Conservation (phyloP, 1,140 invertebrate genomes). For the Zaprionus kolodkinae region DNA sequence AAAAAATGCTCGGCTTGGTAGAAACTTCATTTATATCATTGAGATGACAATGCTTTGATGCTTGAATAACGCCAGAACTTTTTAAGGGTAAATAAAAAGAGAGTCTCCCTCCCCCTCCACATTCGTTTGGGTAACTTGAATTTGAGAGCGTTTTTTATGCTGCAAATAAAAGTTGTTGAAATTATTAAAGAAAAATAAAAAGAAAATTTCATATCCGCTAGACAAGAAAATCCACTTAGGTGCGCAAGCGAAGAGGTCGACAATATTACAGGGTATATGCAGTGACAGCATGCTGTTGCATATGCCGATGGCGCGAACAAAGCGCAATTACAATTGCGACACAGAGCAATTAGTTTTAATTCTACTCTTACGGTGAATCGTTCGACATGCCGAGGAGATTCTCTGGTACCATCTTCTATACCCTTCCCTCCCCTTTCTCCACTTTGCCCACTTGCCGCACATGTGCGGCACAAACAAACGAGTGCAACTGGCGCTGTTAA, state of each 20-base stretch:
- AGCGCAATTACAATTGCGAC: conserved; percentile 35
- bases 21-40: neutral
- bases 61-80: neutral
- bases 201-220: neutral
- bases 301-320: neutral
- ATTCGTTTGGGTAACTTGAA: neutral
- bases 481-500: conserved; percentile 72
- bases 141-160: conserved; percentile 1
- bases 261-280: neutral
- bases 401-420: neutral
- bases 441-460: neutral
- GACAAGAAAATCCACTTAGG: conserved; percentile 27
- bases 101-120: neutral
- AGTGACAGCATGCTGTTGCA: neutral
- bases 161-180: neutral
- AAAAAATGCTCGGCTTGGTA: neutral
- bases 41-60: neutral
- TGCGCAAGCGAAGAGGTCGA: no score
- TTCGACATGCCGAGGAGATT: conserved; percentile 20
- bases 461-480: conserved; percentile 46
- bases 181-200: conserved; percentile 1
- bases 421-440: neutral
- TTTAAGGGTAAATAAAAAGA: neutral
- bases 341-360: conserved; percentile 73
- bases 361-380: conserved; percentile 56